Evolutionary conservation across 2,888 invertebrate genomes (phyloP).

Genomic region (Trachelus tabidus): DNA sequence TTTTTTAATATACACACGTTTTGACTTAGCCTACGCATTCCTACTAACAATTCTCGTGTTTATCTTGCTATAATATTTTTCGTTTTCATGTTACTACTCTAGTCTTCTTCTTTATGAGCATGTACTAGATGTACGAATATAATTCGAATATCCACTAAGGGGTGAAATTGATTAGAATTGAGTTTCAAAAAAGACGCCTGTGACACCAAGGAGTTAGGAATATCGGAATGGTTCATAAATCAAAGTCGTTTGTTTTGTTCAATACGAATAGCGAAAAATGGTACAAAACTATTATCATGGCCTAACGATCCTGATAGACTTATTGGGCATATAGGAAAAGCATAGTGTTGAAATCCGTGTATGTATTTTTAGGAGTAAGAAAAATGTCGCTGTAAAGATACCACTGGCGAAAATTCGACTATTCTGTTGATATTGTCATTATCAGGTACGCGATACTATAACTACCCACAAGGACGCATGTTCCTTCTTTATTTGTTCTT

Average conservation of each 20-base stretch:
- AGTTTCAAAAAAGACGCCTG: neutral
- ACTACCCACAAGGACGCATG: neutral
- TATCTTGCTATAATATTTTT: neutral
- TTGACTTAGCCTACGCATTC: neutral
- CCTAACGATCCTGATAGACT: neutral
- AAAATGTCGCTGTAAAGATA: neutral
- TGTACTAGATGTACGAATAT: neutral
- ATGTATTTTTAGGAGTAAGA: neutral
- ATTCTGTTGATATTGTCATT: neutral
- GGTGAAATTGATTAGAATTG: neutral
- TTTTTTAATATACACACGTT: neutral
- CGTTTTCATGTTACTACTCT: neutral
- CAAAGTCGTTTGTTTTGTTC: neutral
- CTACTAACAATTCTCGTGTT: neutral
- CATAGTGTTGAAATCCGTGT: neutral
- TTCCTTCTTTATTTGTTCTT: neutral
- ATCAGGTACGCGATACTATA: neutral
- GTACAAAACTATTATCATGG: neutral
- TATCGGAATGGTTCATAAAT: neutral
- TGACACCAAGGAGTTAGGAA: neutral
- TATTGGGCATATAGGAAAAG: neutral
- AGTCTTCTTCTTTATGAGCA: neutral
- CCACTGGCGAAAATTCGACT: neutral
- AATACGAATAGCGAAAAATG: neutral
- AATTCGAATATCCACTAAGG: neutral